Percentiles rank a stretch among this genome's conserved stretches.
phyloP scores from a whole-genome alignment of 2,797 vertebrate species.

The Dromococcyx pavoninus region DNA sequence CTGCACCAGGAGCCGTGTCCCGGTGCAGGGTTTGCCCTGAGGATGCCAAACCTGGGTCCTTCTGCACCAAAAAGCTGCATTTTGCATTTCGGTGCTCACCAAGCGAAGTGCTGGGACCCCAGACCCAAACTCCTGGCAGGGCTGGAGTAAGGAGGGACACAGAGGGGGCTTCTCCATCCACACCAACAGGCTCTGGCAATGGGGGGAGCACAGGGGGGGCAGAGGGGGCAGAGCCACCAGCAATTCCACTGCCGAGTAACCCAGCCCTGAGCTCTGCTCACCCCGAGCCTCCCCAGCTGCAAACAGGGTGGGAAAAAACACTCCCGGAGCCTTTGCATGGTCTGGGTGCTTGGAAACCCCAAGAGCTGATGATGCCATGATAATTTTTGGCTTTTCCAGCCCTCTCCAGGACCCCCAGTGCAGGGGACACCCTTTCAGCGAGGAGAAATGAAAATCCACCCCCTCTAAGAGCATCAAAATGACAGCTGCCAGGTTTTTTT shows the following conservation, averaged over 20 bases:
- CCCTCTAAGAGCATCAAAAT: not conserved
- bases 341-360: not conserved
- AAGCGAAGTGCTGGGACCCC: rapidly evolving
- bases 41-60: too few species aligned
- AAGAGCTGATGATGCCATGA: rapidly evolving
- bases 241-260: not conserved
- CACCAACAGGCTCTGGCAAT: not conserved
- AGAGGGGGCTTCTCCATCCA: not conserved
- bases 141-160: rapidly evolving
- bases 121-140: rapidly evolving
- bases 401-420: not conserved
- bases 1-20: not conserved
- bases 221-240: not conserved
- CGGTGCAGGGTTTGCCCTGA: rapidly evolving
- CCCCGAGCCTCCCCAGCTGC: rapidly evolving
- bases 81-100: rapidly evolving
- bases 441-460: not conserved
- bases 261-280: not conserved
- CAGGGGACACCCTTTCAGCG: too few species aligned
- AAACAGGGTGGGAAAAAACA: not conserved
- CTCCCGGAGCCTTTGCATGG: not conserved
- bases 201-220: not conserved
- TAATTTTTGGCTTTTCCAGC: not conserved
- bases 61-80: not conserved
- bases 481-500: not conserved